Percentiles rank a stretch among this genome's conserved stretches.
Evolutionary conservation across 2,113 vertebrate species (phyloP).

Genomic region (Catagonus wagneri): DNA sequence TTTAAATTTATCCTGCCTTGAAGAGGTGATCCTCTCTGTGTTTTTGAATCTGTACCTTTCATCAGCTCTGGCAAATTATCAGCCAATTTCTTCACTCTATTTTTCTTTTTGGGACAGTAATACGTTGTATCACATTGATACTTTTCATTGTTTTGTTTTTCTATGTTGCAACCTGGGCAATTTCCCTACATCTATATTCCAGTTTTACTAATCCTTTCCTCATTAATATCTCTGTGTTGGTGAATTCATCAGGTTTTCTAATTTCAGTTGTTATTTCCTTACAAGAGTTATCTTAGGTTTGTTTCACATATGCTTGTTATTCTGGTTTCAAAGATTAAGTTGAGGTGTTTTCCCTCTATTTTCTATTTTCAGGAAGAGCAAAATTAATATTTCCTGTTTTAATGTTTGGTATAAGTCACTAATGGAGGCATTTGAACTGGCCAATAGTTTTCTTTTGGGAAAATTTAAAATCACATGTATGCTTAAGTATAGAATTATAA

Average conservation of each 20-base stretch:
- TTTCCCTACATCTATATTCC: background rate
- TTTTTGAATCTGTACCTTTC: background rate
- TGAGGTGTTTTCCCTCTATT: background rate
- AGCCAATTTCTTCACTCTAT: background rate
- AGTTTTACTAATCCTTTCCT: background rate
- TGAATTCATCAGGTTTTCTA: background rate
- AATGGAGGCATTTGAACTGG: background rate
- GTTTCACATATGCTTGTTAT: background rate
- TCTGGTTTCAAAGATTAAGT: background rate
- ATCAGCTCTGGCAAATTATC: background rate
- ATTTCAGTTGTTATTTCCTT: background rate
- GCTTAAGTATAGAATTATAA: background rate
- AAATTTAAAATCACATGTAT: background rate
- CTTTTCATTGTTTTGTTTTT: background rate
- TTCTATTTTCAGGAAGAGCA: background rate
- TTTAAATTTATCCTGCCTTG: background rate
- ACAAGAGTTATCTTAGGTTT: background rate
- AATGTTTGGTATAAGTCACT: background rate
- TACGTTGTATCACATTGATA: background rate
- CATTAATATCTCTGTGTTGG: background rate
- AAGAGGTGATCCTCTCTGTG: background rate
- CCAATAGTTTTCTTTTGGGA: background rate
- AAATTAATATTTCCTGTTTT: background rate
- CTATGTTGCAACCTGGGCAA: background rate
- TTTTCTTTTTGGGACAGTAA: background rate